Percentiles rank a stretch among this genome's conserved stretches.
Evolutionary conservation across 2,113 vertebrate species (phyloP).

Genomic region (Pterocles burchelli): DNA sequence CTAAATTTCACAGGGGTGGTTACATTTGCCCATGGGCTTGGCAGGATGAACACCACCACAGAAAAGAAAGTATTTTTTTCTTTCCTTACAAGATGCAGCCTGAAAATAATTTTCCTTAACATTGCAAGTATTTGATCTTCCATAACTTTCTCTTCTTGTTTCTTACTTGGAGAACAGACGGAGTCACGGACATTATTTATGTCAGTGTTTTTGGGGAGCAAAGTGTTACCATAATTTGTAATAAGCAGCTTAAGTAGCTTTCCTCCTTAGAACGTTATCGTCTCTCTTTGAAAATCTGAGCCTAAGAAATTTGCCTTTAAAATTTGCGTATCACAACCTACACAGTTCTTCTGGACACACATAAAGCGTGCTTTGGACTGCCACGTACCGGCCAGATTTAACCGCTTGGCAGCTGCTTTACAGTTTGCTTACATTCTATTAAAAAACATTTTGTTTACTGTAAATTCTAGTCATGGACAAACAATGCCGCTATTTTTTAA

Average conservation of each 20-base stretch:
- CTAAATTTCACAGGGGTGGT: background rate
- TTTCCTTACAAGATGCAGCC: background rate
- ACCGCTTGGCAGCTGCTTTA: conserved; percentile 75
- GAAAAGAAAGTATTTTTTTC: background rate
- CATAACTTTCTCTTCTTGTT: background rate
- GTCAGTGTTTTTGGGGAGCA: background rate
- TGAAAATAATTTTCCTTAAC: background rate
- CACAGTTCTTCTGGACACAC: conserved; percentile 41
- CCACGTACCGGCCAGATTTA: conserved; percentile 72
- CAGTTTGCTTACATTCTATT: conserved; percentile 81
- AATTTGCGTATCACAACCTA: conserved; percentile 50
- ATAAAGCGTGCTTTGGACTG: conserved; percentile 65
- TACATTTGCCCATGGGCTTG: background rate
- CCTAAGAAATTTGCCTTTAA: background rate
- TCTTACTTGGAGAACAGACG: background rate
- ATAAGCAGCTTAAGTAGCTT: conserved; percentile 33
- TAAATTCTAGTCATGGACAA: conserved; percentile 75
- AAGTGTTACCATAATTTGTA: background rate
- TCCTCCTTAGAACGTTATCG: background rate
- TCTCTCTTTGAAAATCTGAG: conserved; percentile 2
- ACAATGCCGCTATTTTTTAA: conserved; percentile 81
- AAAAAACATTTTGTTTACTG: conserved; percentile 94
- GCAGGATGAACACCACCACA: background rate
- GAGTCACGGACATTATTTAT: background rate
- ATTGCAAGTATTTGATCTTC: background rate